phyloP scores from a whole-genome alignment of 2,113 vertebrate species.

The Oplegnathus fasciatus region DNA sequence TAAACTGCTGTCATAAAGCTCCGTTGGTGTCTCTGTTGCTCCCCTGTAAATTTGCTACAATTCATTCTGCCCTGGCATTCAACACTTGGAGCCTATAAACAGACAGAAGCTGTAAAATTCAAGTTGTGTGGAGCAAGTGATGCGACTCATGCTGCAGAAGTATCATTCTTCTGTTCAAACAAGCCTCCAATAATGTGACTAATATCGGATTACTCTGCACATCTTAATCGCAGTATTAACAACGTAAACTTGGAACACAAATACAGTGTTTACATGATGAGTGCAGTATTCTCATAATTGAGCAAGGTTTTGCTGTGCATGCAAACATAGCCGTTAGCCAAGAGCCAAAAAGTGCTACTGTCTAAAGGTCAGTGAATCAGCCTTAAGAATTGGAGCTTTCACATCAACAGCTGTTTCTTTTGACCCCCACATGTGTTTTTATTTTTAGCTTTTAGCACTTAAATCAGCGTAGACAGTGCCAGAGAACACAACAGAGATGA shows the following conservation, averaged over 20 bases:
- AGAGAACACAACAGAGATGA: conserved; percentile 57
- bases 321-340: conserved; percentile 57
- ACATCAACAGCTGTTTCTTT: conserved; percentile 51
- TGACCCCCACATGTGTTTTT: conserved; percentile 47
- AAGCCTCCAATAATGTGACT: neutral
- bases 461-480: conserved; percentile 68
- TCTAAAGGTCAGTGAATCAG: conserved; percentile 69
- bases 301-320: conserved; percentile 43
- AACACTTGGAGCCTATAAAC: neutral
- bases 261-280: conserved; percentile 58
- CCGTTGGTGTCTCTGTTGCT: neutral
- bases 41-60: neutral
- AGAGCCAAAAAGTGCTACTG: conserved; percentile 68
- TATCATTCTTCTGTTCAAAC: conserved; percentile 4
- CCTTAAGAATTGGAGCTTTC: conserved; percentile 77
- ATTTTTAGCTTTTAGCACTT: conserved; percentile 81
- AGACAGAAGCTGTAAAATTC: conserved; percentile 22
- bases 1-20: neutral
- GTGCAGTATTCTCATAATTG: conserved; percentile 31
- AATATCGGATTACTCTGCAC: neutral
- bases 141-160: conserved; percentile 1
- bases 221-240: conserved; percentile 18
- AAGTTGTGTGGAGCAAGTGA: neutral
- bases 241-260: neutral
- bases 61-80: neutral